phyloP scores from a whole-genome alignment of 2,888 invertebrate genomes.

The Polyploca ridens region DNA sequence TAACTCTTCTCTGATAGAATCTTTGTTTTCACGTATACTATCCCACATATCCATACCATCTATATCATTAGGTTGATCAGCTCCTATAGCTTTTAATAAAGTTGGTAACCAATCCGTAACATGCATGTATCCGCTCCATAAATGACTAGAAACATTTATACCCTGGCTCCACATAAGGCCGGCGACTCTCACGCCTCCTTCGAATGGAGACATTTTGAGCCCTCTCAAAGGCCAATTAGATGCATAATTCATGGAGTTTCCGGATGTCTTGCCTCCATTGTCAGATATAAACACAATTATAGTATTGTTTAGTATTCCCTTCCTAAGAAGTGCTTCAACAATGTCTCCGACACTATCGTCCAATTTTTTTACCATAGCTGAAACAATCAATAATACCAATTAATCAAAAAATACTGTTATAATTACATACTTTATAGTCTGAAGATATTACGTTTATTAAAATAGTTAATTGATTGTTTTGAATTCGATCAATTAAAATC shows the following conservation, averaged over 20 bases:
- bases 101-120: conserved; percentile 94
- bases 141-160: conserved; percentile 65
- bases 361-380: conserved; percentile 93
- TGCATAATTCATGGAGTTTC: conserved; percentile 88
- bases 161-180: conserved; percentile 88
- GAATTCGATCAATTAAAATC: too few species aligned
- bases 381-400: conserved; percentile 39
- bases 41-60: conserved; percentile 73
- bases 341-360: conserved; percentile 94
- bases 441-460: too few species aligned
- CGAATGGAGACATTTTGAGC: conserved; percentile 90
- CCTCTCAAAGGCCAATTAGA: conserved; percentile 93
- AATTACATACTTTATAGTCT: neutral
- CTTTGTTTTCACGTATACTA: conserved; percentile 51
- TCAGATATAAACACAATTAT: conserved; percentile 94
- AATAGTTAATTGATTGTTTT: too few species aligned
- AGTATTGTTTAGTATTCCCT: conserved; percentile 90
- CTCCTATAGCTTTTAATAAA: conserved; percentile 70
- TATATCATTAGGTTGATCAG: conserved; percentile 48
- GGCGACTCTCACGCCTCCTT: conserved; percentile 91
- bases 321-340: conserved; percentile 86
- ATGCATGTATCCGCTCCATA: conserved; percentile 86
- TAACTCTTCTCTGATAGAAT: conserved; percentile 56
- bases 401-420: neutral
- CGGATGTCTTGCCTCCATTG: conserved; percentile 93